Percentiles rank a stretch among this genome's conserved stretches.
phyloP scores from a whole-genome alignment of 2,113 vertebrate species.

The Falcunculus frontatus region DNA sequence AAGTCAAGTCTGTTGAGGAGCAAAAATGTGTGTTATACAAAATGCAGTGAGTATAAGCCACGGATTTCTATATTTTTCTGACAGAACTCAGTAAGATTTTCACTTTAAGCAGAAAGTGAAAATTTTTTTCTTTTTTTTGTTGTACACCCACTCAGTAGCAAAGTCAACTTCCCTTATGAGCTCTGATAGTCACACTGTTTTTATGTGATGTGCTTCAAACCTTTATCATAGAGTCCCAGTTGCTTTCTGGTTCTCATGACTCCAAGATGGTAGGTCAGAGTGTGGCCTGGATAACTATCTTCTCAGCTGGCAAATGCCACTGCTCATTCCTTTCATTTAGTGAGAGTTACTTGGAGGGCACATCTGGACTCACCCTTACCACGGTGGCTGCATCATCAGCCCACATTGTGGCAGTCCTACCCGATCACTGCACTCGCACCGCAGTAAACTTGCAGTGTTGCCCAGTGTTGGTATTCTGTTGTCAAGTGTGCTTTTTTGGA shows the following conservation, averaged over 20 bases:
- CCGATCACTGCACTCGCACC: not conserved
- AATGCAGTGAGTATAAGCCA: not conserved
- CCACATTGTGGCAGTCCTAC: not conserved
- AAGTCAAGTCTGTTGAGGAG: not conserved
- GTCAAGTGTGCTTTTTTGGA: not conserved
- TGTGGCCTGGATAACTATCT: not conserved
- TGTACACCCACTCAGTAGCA: not conserved
- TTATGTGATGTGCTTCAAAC: constrained; percentile 6
- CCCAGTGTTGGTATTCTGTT: not conserved
- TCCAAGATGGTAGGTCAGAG: not conserved
- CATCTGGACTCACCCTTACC: not conserved
- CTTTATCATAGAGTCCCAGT: not conserved
- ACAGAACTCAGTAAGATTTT: not conserved
- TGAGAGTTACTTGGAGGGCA: not conserved
- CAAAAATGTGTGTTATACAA: not conserved
- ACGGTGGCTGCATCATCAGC: not conserved
- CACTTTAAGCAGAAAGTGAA: not conserved
- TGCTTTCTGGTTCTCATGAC: constrained; percentile 19
- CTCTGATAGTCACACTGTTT: not conserved
- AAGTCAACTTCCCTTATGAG: not conserved
- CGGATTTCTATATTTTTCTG: not conserved
- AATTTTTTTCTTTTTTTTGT: not conserved
- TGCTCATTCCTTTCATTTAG: constrained; percentile 22
- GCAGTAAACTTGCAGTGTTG: not conserved
- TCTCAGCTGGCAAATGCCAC: not conserved